Base-by-base conservation (phyloP, 1,140 invertebrate species). In the Pachyrhynchus sulphureomaculatus region DNA sequence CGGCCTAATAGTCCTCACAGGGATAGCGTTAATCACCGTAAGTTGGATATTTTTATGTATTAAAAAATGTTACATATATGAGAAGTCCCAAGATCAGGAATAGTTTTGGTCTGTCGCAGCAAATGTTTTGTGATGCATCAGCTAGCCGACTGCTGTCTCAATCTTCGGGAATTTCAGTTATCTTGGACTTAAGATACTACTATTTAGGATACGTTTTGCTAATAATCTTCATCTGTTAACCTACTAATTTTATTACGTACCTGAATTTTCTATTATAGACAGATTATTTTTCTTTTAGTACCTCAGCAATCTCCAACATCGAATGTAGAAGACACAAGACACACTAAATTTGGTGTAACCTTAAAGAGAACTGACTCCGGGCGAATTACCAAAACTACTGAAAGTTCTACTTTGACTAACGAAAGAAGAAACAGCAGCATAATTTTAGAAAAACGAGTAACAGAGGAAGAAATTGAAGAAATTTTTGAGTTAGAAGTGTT, bases 401-500 rank as follows among this genome's bases (percentile, higher is more conserved):
- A 18, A 18, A 68, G 21, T 47, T 36, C 48, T 5, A 32, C 21
- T 6, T 29, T 36, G 12, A 52, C 52, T 20, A 45, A 53, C 6
- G 62, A 68, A 57, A 51, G 17, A 24, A 66, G 63, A 21, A 48
- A 56, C 9, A 80, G 78, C 58, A 78, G 55, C 45, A 42, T 60
- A 9, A 51, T 62, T 36, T 61, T 59, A 29, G 64, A 69, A 33
- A 64, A 60, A 24, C 39, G 32, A n/a, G 57, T 68, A 8, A 65
- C 69, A 33, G 77, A 81, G 49, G 75, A 78, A 59, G 76, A 84
- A 54, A 84, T 90, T 55, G 88, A 90, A 72, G 83, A 87, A 59
- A 88, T 90, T 57, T 86, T 83, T 60, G 86, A 89, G 65, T 68
- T 89, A 53, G 78, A 82, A 68, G 72, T 86, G 55, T 76, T 90